A percentile compares a stretch with the other conserved stretches of the same genome.
These are phyloP conservation scores for Taurulus bubalis DNA, from an alignment of 2,113 vertebrate genomes.

Conservation along the genomic window DNA sequence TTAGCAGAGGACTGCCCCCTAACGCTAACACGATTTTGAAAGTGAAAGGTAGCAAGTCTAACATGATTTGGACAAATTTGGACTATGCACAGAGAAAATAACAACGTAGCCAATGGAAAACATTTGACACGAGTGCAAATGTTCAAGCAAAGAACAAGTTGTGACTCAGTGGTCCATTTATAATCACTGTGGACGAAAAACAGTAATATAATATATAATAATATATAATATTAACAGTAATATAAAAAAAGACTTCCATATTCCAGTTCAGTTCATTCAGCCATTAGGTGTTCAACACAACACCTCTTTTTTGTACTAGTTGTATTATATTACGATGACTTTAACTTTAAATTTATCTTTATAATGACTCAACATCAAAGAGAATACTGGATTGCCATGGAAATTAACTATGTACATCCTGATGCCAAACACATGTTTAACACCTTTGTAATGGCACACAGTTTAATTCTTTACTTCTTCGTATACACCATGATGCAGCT, in stretches of 20 bases:
- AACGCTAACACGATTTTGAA: background rate
- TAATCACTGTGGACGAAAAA: background rate
- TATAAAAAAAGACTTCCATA: background rate
- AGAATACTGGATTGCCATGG: background rate
- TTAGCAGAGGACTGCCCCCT: background rate
- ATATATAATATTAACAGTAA: no score
- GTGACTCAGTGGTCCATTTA: background rate
- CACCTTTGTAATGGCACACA: background rate
- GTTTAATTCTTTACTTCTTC: background rate
- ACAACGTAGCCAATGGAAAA: background rate
- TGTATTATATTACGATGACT: background rate
- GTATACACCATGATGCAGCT: conserved; percentile 7
- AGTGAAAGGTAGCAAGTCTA: background rate
- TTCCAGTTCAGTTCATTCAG: background rate
- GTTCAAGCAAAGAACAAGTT: background rate
- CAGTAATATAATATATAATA: no score
- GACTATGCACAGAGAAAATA: background rate
- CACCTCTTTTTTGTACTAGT: background rate
- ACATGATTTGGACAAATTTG: background rate
- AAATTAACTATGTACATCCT: background rate
- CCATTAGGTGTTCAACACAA: background rate
- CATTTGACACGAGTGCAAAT: background rate
- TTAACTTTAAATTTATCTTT: background rate
- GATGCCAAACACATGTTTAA: conserved; percentile 6
- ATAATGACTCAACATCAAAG: background rate